phyloP scores from a whole-genome alignment of 2,888 invertebrate genomes.

The Choreutis nemorana region DNA sequence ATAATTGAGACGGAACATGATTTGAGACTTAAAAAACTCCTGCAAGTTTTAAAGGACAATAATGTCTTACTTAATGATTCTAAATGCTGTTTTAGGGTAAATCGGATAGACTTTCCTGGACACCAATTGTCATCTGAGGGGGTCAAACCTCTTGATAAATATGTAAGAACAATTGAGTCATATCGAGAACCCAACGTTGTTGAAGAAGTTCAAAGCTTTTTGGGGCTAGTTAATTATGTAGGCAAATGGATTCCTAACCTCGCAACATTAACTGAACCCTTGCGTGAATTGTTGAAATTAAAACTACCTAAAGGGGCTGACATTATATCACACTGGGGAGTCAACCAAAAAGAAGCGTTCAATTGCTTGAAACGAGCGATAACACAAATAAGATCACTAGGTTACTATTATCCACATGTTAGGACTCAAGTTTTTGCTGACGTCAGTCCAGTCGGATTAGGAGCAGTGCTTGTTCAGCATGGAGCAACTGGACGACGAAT shows the following conservation, averaged over 20 bases:
- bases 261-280: slow-evolving; percentile 11
- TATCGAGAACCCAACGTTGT: slow-evolving; percentile 11
- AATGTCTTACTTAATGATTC: slow-evolving; percentile 10
- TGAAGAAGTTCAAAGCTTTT: slow-evolving; percentile 13
- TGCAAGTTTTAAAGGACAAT: slow-evolving; percentile 7
- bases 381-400: neutral
- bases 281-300: slow-evolving; percentile 8
- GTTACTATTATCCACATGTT: slow-evolving; percentile 11
- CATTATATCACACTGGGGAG: neutral
- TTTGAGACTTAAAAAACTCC: slow-evolving; percentile 14
- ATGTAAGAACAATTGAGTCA: slow-evolving; percentile 15
- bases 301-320: slow-evolving; percentile 9
- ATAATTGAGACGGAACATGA: slow-evolving; percentile 17
- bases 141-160: slow-evolving; percentile 18
- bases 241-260: slow-evolving; percentile 14
- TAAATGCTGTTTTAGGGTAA: slow-evolving; percentile 19
- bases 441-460: slow-evolving; percentile 14
- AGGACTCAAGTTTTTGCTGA: slow-evolving; percentile 14
- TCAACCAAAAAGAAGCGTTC: slow-evolving; percentile 9
- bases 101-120: slow-evolving; percentile 18
- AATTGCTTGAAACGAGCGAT: neutral
- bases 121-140: slow-evolving; percentile 16
- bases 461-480: slow-evolving; percentile 12
- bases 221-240: slow-evolving; percentile 12
- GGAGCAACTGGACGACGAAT: slow-evolving; percentile 12